Evolutionary conservation across 2,113 vertebrate genomes (phyloP), one percentile per base, ranked within the genome.

Genomic region (Jaculus jaculus): DNA sequence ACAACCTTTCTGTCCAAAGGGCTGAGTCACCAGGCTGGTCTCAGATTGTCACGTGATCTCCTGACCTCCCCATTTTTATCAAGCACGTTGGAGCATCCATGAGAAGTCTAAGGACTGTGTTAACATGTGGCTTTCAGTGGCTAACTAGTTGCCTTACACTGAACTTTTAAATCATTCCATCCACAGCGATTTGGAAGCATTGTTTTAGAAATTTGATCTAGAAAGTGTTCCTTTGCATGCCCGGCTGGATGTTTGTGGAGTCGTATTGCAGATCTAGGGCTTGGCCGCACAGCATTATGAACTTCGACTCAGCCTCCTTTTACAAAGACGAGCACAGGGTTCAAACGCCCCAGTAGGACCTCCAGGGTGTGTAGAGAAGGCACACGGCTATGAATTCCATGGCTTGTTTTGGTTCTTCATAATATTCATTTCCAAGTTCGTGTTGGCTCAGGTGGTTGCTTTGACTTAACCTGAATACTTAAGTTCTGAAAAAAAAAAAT

Each of bases 361-460:
- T 20, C 32, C 68, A 74, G 73, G 34, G 80, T 32, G n/a, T 17
- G 58, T 24, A 32, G 61, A 72, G 87, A 79, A 42, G n/a, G 21
- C 86, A 84, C 12, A 11, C n/a, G 5, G 73, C 26, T 74, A 87
- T 74, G 28, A 81, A 73, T 37, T 87, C 21, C 26, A 5, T 18
- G 79, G 42, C 84, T 54, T n/a, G n/a, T n/a, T 75, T 83, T 66
- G 21, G 13, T 18, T 82, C 18, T 79, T 72, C 24, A 17, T 90
- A 12, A 79, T 89, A 95, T 95, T 86, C 63, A 92, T 92, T 94
- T 92, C 69, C 80, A 32, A 88, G 73, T 51, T 73, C 69, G 37
- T 42, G 54, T 42, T 63, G 39, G 81, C 13, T 74, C 0, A 42
- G 61, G 66, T 32, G 37, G 82, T 85, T 95, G 91, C 65, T 63